phyloP scores from a whole-genome alignment of 2,113 vertebrate genomes.

The Lophura nycthemera region DNA sequence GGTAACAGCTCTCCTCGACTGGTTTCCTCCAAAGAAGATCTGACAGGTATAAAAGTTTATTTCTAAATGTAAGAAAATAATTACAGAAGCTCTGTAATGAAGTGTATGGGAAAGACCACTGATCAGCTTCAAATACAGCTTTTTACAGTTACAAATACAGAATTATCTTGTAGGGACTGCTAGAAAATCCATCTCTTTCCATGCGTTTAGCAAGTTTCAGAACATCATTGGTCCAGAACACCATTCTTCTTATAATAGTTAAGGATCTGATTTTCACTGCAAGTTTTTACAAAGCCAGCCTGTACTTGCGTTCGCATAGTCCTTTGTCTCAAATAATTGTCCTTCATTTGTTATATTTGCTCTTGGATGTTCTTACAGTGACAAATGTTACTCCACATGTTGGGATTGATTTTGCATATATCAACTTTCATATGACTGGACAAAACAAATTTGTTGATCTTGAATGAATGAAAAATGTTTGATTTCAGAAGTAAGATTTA shows the following conservation, averaged over 20 bases:
- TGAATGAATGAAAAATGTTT: background rate
- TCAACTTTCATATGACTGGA: background rate
- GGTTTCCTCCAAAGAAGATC: slow-evolving; percentile 92
- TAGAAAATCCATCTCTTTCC: background rate
- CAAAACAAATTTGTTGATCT: background rate
- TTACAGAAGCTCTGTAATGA: background rate
- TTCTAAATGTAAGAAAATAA: slow-evolving; percentile 15
- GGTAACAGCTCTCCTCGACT: slow-evolving; percentile 92
- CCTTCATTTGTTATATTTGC: background rate
- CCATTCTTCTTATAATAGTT: background rate
- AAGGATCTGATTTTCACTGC: background rate
- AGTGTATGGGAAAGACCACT: background rate
- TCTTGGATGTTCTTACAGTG: background rate
- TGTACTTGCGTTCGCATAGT: background rate
- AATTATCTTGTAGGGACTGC: background rate
- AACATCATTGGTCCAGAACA: background rate
- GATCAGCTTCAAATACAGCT: background rate
- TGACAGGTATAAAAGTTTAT: slow-evolving; percentile 83
- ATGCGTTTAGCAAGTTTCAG: background rate
- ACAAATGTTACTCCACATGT: background rate
- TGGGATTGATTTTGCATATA: background rate
- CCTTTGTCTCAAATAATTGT: background rate
- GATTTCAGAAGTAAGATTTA: background rate
- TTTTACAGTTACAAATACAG: background rate
- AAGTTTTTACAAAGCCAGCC: background rate